phyloP scores from a whole-genome alignment of 2,113 vertebrate species.

The Ceyx cyanopectus region DNA sequence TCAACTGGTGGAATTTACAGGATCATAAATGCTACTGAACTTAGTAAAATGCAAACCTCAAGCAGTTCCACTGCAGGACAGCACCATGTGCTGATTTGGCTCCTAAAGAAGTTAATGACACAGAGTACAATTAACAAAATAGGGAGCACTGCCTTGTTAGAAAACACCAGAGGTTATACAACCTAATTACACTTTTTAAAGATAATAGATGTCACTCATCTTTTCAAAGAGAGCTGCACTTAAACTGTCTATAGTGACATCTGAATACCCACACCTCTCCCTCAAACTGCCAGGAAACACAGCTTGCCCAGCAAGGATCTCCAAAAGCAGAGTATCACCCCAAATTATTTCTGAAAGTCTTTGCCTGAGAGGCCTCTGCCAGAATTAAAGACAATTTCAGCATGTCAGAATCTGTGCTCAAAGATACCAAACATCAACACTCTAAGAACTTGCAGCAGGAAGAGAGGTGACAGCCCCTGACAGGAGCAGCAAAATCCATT shows the following conservation, averaged over 20 bases:
- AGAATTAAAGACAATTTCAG: background rate
- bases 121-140: background rate
- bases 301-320: background rate
- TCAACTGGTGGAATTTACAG: background rate
- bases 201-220: background rate
- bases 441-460: background rate
- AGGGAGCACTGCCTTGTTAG: background rate
- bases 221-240: too few relatives aligned
- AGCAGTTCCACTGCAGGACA: background rate
- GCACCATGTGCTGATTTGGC: fast-evolving
- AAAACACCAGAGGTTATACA: background rate
- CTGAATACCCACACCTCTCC: background rate
- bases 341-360: background rate
- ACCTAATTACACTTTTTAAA: background rate
- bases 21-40: background rate
- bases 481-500: background rate
- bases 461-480: background rate
- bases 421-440: background rate
- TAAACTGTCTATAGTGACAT: too few relatives aligned
- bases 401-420: background rate
- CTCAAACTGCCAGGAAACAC: background rate
- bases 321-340: background rate
- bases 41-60: background rate
- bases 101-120: background rate
- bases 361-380: background rate